Base-by-base conservation (phyloP, 2,888 invertebrate genomes). In the Rhyacophila evoluta region DNA sequence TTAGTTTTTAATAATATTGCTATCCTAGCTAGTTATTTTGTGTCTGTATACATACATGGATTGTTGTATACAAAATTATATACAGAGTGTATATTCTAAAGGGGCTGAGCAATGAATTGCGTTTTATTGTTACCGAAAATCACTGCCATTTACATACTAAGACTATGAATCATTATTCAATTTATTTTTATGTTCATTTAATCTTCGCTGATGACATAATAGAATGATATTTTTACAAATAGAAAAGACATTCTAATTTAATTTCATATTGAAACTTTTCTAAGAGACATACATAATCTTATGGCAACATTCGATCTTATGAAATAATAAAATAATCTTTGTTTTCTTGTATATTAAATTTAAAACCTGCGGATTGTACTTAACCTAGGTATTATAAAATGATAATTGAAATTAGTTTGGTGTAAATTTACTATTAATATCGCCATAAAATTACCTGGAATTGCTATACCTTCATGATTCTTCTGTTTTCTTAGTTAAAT, bases 61-160 rank as follows among this genome's bases (percentile, higher is more conserved):
- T 41, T 15, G 41, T 38, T 38, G 8, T 41, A 41, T 41, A 41
- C 15, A 15, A 41, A 41, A 41, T n/a, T 41, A 41, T 38, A 38
- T 41, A 41, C 41, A 6, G 41, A 5, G n/a, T 55, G 25, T 19
- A 55, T 25, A 55, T 25, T 55, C 6, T 55, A 6, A 55, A 55
- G 19, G 2, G 55, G 15, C 55, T 29, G 33, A 70, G 70, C 70
- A 29, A 70, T 70, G 70, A 29, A 33, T 70, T n/a, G 2, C 8
- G 70, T 70, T 70, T 70, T 36, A 33, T 70, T 55, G 55, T 33
- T 19, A 72, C 15, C 72, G 29, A 72, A 38, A 28, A 72, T 72
- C 72, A 72, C 72, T 72, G 72, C 72, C 72, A 72, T 39, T 39
- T 72, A 39, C 12, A 38, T 38, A 37, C 28, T 72, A 28, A 72